Evolutionary conservation across 1,140 invertebrate genomes (phyloP).

Genomic region (Diploscapter pachys): DNA sequence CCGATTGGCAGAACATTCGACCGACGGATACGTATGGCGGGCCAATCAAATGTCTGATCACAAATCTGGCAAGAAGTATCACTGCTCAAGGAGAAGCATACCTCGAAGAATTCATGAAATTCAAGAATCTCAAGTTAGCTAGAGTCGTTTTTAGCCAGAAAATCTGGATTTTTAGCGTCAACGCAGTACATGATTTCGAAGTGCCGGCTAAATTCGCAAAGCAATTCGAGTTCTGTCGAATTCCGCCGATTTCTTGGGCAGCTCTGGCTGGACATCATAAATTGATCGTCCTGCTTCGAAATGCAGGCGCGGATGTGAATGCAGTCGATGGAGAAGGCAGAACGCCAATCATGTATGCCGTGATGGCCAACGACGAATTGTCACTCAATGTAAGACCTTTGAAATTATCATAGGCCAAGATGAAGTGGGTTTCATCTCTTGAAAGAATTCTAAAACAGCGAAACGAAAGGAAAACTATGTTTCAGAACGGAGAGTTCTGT

Average conservation of each 20-base stretch:
- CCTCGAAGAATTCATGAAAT: not conserved
- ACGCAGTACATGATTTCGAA: slow-evolving; percentile 1
- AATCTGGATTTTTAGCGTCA: not conserved
- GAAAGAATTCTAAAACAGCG: not conserved
- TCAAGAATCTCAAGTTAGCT: slow-evolving; percentile 5
- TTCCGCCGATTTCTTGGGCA: slow-evolving; percentile 59
- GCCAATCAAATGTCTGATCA: slow-evolving; percentile 14
- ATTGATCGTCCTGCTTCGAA: slow-evolving; percentile 59
- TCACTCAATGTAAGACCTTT: slow-evolving; percentile 6
- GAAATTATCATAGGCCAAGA: not conserved
- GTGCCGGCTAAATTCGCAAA: slow-evolving; percentile 9
- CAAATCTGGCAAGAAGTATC: slow-evolving; percentile 3
- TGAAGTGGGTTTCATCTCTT: not conserved
- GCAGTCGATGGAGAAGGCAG: slow-evolving; percentile 60
- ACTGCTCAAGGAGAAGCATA: not conserved
- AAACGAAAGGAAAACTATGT: not conserved
- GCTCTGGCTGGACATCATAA: slow-evolving; percentile 58
- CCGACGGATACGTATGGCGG: slow-evolving; percentile 2
- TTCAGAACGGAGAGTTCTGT: no score
- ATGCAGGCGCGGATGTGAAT: slow-evolving; percentile 60
- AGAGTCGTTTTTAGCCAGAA: not conserved
- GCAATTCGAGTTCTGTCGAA: slow-evolving; percentile 3
- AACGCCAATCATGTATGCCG: slow-evolving; percentile 65
- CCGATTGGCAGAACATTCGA: slow-evolving; percentile 16
- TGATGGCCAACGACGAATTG: slow-evolving; percentile 56